A percentile compares a stretch with the other conserved stretches of the same genome.
Conservation (phyloP, 2,113 vertebrate species). For the Talpa occidentalis region DNA sequence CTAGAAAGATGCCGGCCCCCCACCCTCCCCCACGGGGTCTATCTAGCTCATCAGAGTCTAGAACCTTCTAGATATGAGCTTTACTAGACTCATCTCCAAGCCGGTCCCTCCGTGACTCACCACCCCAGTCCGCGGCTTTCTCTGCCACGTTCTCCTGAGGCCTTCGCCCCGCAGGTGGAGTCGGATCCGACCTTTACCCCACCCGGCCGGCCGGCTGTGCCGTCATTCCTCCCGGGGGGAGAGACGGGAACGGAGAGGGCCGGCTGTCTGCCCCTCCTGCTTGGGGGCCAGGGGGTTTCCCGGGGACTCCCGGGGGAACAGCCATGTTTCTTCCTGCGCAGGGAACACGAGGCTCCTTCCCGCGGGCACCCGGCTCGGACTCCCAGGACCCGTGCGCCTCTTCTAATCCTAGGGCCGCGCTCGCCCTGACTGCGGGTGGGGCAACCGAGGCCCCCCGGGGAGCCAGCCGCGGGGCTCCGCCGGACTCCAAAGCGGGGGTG, state of each 20-base stretch:
- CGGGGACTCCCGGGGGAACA: no score
- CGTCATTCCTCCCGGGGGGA: no score
- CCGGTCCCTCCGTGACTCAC: not conserved
- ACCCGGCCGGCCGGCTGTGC: no score
- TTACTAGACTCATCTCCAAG: not conserved
- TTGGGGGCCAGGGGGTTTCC: no score
- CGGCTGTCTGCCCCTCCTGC: no score
- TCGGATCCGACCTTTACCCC: not conserved
- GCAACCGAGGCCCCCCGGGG: not conserved
- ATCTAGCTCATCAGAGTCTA: not conserved
- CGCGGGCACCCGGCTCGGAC: no score
- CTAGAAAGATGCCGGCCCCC: not conserved
- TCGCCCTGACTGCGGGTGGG: not conserved
- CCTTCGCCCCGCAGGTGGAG: not conserved
- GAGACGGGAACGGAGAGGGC: no score
- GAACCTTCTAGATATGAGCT: conserved; percentile 22
- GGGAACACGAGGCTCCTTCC: no score
- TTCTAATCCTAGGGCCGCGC: not conserved
- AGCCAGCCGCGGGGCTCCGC: not conserved
- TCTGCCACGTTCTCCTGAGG: not conserved
- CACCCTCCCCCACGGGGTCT: not conserved
- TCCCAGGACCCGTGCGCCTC: not conserved
- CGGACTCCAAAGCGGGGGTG: not conserved
- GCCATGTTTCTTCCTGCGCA: no score
- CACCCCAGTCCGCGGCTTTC: no score